These are phyloP conservation scores for Sphyrna mokarran DNA, from an alignment of 2,113 vertebrate species.

Conservation along the genomic window DNA sequence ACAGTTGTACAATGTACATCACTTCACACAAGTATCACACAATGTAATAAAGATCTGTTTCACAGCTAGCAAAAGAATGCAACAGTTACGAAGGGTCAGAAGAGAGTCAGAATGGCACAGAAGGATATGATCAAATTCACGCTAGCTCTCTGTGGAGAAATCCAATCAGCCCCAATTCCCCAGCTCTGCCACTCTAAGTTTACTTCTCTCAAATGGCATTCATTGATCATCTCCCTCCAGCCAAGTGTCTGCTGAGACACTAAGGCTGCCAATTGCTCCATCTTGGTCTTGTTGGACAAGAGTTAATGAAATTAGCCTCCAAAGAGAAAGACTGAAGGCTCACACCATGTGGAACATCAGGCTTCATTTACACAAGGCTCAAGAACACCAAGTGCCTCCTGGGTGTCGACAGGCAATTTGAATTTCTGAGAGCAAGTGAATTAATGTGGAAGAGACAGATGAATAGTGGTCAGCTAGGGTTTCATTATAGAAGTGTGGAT, in stretches of 20 bases:
- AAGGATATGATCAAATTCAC: background rate
- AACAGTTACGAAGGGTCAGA: background rate
- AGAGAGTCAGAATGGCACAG: background rate
- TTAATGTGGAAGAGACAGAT: background rate
- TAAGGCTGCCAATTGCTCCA: background rate
- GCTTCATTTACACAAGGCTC: background rate
- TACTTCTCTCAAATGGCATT: background rate
- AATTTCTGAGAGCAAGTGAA: background rate
- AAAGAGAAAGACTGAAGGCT: background rate
- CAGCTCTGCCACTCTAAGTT: background rate
- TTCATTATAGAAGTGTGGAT: background rate
- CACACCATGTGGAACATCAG: background rate
- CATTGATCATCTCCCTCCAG: background rate
- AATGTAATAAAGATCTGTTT: background rate
- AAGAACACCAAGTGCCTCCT: background rate
- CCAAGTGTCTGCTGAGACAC: background rate
- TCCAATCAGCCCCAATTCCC: background rate
- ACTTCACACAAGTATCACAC: background rate
- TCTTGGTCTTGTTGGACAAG: background rate
- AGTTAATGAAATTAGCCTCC: background rate
- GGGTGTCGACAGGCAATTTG: background rate
- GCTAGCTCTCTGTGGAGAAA: background rate
- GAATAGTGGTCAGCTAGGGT: background rate
- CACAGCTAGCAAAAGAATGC: background rate
- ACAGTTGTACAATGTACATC: background rate